Conservation (phyloP, 35 echinoderm and acorn worm species). For the Diadema setosum region DNA sequence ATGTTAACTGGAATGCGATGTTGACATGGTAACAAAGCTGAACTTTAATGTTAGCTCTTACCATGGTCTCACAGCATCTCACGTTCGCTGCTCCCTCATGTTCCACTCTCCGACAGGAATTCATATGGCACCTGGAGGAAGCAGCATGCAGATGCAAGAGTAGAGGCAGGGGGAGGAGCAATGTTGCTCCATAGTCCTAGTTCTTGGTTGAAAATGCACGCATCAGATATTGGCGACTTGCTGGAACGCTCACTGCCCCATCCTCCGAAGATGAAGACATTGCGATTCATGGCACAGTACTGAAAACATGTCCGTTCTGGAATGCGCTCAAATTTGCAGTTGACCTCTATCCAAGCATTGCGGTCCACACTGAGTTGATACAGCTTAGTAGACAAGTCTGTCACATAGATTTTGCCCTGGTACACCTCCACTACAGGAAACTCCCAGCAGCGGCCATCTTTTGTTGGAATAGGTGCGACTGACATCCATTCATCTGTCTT, state of each 20-base stretch:
- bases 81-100: no score
- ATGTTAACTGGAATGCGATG: not conserved
- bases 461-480: slow-evolving; percentile 71
- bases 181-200: slow-evolving; percentile 94
- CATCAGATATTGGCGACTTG: slow-evolving; percentile 71
- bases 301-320: slow-evolving; percentile 86
- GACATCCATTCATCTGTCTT: slow-evolving; percentile 85
- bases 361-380: slow-evolving; percentile 62
- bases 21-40: not conserved
- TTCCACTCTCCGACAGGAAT: slow-evolving; percentile 62
- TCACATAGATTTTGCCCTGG: slow-evolving; percentile 85
- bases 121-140: slow-evolving; percentile 97
- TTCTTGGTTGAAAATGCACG: slow-evolving; percentile 92
- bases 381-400: slow-evolving; percentile 76
- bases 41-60: no score
- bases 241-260: slow-evolving; percentile 64
- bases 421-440: slow-evolving; percentile 94
- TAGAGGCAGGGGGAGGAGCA: slow-evolving; percentile 84
- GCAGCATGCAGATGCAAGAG: slow-evolving; percentile 91
- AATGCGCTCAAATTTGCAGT: slow-evolving; percentile 50
- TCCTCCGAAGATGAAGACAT: slow-evolving; percentile 91
- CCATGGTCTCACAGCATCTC: no score
- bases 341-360: slow-evolving; percentile 71
- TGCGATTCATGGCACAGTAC: slow-evolving; percentile 89
- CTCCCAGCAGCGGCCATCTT: slow-evolving; percentile 71